phyloP scores from a whole-genome alignment of 2,888 invertebrate species.

The Hedya salicella region DNA sequence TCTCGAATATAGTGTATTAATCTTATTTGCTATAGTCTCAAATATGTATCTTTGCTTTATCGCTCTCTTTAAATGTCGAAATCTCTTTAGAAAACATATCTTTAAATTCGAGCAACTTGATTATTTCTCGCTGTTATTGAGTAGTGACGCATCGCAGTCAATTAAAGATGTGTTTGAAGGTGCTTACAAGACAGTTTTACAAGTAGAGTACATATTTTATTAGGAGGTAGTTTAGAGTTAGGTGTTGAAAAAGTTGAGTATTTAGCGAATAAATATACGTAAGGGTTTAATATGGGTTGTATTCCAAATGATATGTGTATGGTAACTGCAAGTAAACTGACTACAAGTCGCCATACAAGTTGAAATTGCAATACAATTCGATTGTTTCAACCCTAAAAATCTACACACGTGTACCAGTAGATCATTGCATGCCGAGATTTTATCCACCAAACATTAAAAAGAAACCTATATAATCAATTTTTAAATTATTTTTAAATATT shows the following conservation, averaged over 20 bases:
- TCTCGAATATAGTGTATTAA: slow-evolving; percentile 1
- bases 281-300: too few species aligned
- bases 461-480: too few species aligned
- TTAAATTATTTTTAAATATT: too few species aligned
- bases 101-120: neutral
- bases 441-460: too few species aligned
- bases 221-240: slow-evolving; percentile 9
- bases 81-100: slow-evolving; percentile 20
- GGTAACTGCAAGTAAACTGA: too few species aligned
- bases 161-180: slow-evolving; percentile 29
- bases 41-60: neutral
- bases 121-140: slow-evolving; percentile 8
- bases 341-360: too few species aligned
- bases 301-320: too few species aligned
- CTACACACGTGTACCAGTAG: too few species aligned
- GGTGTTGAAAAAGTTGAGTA: slow-evolving; percentile 4
- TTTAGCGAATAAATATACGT: too few species aligned
- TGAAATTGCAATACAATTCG: too few species aligned
- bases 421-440: too few species aligned
- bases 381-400: too few species aligned
- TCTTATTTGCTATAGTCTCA: neutral
- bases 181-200: slow-evolving; percentile 21
- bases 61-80: slow-evolving; percentile 17
- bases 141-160: slow-evolving; percentile 25
- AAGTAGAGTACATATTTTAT: neutral